Percentiles rank a stretch among this genome's conserved stretches.
Conservation (phyloP, 1,140 invertebrate genomes). For the Mylabris phalerata region DNA sequence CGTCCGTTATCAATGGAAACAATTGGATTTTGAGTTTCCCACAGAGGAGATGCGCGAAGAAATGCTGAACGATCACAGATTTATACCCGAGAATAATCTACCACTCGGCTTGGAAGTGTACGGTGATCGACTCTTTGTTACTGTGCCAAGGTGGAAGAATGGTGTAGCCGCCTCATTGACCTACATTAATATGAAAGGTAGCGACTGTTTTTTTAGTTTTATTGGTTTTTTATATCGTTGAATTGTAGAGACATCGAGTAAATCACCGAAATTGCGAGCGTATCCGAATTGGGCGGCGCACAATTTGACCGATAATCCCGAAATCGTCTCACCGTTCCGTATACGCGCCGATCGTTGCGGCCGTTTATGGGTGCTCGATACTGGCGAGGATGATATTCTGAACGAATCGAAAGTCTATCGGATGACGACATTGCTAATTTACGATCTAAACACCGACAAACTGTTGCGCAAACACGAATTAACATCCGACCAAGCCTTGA, state of each 20-base stretch:
- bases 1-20: slow-evolving; percentile 63
- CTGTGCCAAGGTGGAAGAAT: slow-evolving; percentile 63
- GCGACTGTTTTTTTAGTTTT: slow-evolving; percentile 17
- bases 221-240: background rate
- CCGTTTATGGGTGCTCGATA: slow-evolving; percentile 70
- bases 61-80: slow-evolving; percentile 49
- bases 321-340: slow-evolving; percentile 68
- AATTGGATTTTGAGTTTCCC: slow-evolving; percentile 61
- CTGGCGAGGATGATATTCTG: slow-evolving; percentile 47
- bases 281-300: slow-evolving; percentile 71
- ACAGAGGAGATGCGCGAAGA: slow-evolving; percentile 47
- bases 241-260: slow-evolving; percentile 52
- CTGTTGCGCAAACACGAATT: slow-evolving; percentile 56
- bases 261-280: slow-evolving; percentile 60
- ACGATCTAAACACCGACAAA: slow-evolving; percentile 65
- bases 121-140: slow-evolving; percentile 57
- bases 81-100: slow-evolving; percentile 60
- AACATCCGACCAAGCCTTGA: slow-evolving; percentile 54
- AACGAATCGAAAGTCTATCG: slow-evolving; percentile 25
- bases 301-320: slow-evolving; percentile 44
- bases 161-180: slow-evolving; percentile 67
- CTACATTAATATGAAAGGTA: slow-evolving; percentile 64
- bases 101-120: slow-evolving; percentile 63
- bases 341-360: slow-evolving; percentile 65
- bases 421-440: slow-evolving; percentile 58